Base-by-base conservation (phyloP, 1,140 invertebrate genomes). In the Cyclina sinensis region DNA sequence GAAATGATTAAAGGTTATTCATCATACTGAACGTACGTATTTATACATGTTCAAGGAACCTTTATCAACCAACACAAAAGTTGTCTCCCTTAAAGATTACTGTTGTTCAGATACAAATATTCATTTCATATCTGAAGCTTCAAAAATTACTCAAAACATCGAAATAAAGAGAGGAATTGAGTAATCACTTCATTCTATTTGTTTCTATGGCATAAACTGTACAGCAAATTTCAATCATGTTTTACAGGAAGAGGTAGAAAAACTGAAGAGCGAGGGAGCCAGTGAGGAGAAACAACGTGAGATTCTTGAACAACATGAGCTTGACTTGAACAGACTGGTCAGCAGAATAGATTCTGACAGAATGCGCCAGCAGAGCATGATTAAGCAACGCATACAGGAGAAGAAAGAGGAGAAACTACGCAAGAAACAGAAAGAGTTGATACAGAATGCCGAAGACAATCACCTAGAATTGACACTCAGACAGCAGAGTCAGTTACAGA, bases 301-400 rank as follows among this genome's bases (percentile, higher is more conserved):
- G 4, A 62, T 95, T n/a, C 85, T 95, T 21, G 91, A 92, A 14
- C 93, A 94, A 65, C 93, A 95, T 54, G 91, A 95, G 48, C 89
- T 90, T 73, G 92, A 93, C 82, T 73, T 94, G 11, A 91, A 95
- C 76, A 92, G 90, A 46, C 85, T 94, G 35, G 86, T 94, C 35
- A 93, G 93, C 88, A 94, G 92, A 76, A 93, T 95, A 90, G 94
- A 95, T 43, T 93, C 94, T 0, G 94, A 95, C 90, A 90, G 92
- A 48, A 89, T 95, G 51, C 89, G 94, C n/a, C 94, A 94, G 93
- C 91, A 94, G 90, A 94, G 92, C 86, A 93, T 89, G 54, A 91
- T 95, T 11, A 92, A 94, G 89, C 94, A 95, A 32, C 89, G 92
- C 39, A 85, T 95, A 27, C 92, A 91, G 84, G 93, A 93, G 88